Conservation (phyloP, 2,797 vertebrate species). For the Anabas testudineus region DNA sequence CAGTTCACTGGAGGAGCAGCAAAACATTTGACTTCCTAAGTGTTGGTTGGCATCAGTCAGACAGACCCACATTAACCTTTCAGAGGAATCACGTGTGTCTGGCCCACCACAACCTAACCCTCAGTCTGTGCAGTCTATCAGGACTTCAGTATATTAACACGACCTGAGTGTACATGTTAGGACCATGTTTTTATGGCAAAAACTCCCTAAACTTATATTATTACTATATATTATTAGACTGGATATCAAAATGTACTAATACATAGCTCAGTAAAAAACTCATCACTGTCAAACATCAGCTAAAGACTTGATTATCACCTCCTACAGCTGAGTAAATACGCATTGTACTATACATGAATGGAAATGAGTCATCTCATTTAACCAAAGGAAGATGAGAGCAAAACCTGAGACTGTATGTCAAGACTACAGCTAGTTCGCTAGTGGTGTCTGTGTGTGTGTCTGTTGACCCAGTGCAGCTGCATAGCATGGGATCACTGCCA, state of each 20-base stretch:
- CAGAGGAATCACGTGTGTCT: constrained; percentile 45
- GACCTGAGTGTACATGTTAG: no score
- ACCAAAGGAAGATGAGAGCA: constrained; percentile 37
- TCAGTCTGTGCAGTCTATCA: no score
- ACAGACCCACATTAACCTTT: constrained; percentile 24
- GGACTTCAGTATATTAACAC: no score
- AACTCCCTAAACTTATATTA: background rate
- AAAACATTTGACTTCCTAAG: constrained; percentile 19
- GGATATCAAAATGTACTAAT: background rate
- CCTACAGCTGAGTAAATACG: constrained; percentile 51
- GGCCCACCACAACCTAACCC: constrained; percentile 51
- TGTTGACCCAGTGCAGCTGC: constrained; percentile 77
- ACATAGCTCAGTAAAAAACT: background rate
- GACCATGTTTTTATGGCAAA: no score
- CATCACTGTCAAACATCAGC: background rate
- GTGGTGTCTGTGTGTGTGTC: constrained; percentile 19
- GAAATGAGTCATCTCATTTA: constrained; percentile 4
- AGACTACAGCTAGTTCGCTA: constrained; percentile 29
- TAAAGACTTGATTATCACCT: constrained; percentile 1
- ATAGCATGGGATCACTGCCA: constrained; percentile 72
- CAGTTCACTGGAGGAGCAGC: background rate
- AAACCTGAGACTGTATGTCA: constrained; percentile 43
- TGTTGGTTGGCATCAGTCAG: constrained; percentile 10
- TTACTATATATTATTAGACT: background rate
- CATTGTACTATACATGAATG: background rate